phyloP scores from a whole-genome alignment of 2,113 vertebrate species.

The Dasyprocta punctata region DNA sequence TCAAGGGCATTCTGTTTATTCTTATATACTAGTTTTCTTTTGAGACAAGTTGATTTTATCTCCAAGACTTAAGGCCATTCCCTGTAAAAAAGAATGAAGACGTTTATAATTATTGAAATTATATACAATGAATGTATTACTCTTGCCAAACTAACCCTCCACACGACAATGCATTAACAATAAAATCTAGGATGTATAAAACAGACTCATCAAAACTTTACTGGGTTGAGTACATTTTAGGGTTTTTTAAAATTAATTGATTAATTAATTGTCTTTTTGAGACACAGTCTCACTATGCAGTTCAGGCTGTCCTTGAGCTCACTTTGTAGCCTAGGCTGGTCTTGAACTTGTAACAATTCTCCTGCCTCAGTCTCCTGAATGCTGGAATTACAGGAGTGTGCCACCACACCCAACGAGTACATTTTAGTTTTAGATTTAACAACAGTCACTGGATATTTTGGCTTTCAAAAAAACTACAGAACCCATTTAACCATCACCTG shows the following conservation, averaged over 20 bases:
- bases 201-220: slow-evolving; percentile 26
- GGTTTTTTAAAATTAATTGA: no score
- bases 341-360: no score
- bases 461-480: slow-evolving; percentile 39
- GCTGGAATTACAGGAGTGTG: no score
- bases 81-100: slow-evolving; percentile 87
- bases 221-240: not conserved
- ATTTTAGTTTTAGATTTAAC: not conserved
- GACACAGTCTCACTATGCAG: no score
- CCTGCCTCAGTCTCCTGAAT: no score
- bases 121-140: slow-evolving; percentile 37
- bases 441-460: not conserved
- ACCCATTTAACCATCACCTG: slow-evolving; percentile 40
- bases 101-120: slow-evolving; percentile 30
- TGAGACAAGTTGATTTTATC: slow-evolving; percentile 99
- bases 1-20: slow-evolving; percentile 76
- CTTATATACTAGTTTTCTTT: slow-evolving; percentile 94
- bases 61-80: slow-evolving; percentile 98
- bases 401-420: not conserved
- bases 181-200: slow-evolving; percentile 29
- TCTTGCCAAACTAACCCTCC: not conserved
- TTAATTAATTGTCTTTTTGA: no score
- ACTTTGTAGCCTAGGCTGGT: no score
- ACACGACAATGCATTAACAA: slow-evolving; percentile 20
- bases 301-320: no score